Conservation (phyloP, 1,140 invertebrate species). For the Helicoverpa zea region DNA sequence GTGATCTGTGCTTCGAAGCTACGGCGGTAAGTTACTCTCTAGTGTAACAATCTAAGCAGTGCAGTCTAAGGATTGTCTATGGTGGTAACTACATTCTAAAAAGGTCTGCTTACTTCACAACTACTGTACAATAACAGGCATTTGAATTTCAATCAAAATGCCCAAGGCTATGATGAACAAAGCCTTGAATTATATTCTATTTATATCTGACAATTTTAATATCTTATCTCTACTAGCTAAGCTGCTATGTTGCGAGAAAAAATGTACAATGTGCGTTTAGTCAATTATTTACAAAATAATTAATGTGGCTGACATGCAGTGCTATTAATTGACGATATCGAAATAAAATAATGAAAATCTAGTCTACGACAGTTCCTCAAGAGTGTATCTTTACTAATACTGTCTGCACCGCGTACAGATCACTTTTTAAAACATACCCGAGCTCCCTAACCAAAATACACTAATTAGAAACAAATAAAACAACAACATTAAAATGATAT, state of each 20-base stretch:
- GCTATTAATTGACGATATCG: neutral
- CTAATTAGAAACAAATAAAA: constrained; percentile 34
- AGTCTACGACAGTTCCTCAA: neutral
- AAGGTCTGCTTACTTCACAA: neutral
- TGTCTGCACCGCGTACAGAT: constrained; percentile 28
- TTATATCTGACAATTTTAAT: constrained; percentile 1
- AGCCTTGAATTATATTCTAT: constrained; percentile 11
- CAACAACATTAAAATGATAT: neutral
- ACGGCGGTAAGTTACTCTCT: neutral
- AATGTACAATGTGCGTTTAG: neutral
- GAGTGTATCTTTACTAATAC: constrained; percentile 30
- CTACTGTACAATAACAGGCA: neutral
- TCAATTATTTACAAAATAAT: neutral
- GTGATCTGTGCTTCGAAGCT: constrained; percentile 24
- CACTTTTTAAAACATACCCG: constrained; percentile 31
- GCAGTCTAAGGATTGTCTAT: neutral
- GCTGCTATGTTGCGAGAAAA: neutral
- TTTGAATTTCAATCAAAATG: neutral
- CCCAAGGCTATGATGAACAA: neutral
- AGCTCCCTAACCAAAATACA: constrained; percentile 43
- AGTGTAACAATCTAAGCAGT: neutral
- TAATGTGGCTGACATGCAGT: constrained; percentile 5
- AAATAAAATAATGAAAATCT: neutral
- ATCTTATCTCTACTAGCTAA: neutral
- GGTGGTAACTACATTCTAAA: neutral